A percentile compares a stretch with the other conserved stretches of the same genome.
phyloP scores from a whole-genome alignment of 2,888 invertebrate genomes.

The Aleiodes alternator region DNA sequence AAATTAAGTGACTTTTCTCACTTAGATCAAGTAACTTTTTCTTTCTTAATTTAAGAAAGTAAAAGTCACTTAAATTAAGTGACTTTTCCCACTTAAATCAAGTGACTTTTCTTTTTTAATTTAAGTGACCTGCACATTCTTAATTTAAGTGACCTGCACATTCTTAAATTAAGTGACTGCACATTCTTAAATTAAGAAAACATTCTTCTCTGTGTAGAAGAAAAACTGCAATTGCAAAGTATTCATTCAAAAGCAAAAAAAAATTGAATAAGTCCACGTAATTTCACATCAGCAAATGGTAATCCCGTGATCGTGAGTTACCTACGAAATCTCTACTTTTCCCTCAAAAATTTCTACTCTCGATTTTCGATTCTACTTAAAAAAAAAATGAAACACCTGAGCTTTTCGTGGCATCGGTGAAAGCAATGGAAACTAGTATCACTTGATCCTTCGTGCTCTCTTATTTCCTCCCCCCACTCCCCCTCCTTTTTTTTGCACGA shows the following conservation, averaged over 20 bases:
- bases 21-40: too few relatives aligned
- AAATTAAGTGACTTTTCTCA: too few relatives aligned
- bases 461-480: conserved; percentile 18
- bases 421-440: conserved; percentile 51
- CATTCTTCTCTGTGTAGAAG: too few relatives aligned
- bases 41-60: too few relatives aligned
- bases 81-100: too few relatives aligned
- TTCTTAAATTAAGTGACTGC: too few relatives aligned
- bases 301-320: conserved; percentile 10
- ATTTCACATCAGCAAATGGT: conserved; percentile 4
- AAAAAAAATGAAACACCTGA: neutral
- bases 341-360: conserved; percentile 35
- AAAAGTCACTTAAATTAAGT: too few relatives aligned
- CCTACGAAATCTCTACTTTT: neutral
- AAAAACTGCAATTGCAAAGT: too few relatives aligned
- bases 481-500: conserved; percentile 32
- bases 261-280: conserved; percentile 6
- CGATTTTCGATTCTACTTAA: conserved; percentile 45
- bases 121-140: too few relatives aligned
- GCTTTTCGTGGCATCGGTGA: conserved; percentile 53
- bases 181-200: too few relatives aligned
- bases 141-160: too few relatives aligned
- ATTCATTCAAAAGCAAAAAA: neutral
- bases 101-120: too few relatives aligned
- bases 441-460: conserved; percentile 17